Conservation (phyloP, 2,888 invertebrate species). For the Agrotis segetum region DNA sequence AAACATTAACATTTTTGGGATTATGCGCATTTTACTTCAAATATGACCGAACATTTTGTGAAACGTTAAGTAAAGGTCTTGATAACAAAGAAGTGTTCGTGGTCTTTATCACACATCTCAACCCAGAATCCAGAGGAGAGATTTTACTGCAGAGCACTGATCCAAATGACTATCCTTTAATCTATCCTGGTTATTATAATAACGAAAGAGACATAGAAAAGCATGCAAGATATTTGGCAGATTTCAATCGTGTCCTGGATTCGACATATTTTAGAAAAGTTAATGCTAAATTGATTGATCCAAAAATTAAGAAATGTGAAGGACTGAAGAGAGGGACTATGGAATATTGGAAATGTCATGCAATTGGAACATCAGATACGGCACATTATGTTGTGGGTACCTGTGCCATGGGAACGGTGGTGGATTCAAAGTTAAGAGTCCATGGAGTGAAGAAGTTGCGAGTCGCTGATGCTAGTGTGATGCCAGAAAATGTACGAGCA, state of each 20-base stretch:
- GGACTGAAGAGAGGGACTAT: constrained; percentile 20
- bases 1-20: constrained; percentile 24
- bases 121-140: constrained; percentile 88
- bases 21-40: constrained; percentile 35
- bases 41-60: constrained; percentile 31
- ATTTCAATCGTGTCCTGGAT: constrained; percentile 48
- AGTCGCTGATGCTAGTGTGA: constrained; percentile 60
- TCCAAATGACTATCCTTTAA: constrained; percentile 45
- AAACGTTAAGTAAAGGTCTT: constrained; percentile 23
- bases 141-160: constrained; percentile 74
- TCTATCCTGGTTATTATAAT: constrained; percentile 39
- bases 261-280: constrained; percentile 42
- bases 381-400: constrained; percentile 52
- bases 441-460: constrained; percentile 48
- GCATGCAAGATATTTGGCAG: constrained; percentile 45
- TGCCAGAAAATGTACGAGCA: constrained; percentile 44
- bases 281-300: constrained; percentile 41
- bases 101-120: constrained; percentile 61
- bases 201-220: constrained; percentile 43
- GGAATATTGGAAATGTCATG: constrained; percentile 54
- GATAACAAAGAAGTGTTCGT: constrained; percentile 58
- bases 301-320: constrained; percentile 33
- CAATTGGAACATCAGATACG: constrained; percentile 36
- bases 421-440: constrained; percentile 56
- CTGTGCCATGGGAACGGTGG: constrained; percentile 56